Evolutionary conservation across 2,113 vertebrate species (phyloP).

Genomic region (Vidua chalybeata): DNA sequence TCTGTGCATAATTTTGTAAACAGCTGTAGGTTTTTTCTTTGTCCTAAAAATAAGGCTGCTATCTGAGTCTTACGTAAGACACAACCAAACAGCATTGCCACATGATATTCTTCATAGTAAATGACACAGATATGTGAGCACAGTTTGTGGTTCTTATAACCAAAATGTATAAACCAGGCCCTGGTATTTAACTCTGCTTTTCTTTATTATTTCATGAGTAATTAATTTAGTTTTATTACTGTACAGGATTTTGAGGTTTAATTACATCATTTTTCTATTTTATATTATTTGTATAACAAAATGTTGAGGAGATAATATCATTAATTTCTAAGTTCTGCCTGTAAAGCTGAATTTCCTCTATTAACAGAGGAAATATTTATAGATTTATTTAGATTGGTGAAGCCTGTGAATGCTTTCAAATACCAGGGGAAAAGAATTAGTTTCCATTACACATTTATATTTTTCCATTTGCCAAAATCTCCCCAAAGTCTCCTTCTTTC

Average conservation of each 20-base stretch:
- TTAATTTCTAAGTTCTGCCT: neutral
- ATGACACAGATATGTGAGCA: neutral
- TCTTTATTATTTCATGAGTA: neutral
- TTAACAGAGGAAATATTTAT: neutral
- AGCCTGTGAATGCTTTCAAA: neutral
- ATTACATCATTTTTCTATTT: neutral
- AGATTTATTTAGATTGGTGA: neutral
- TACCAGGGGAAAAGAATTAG: neutral
- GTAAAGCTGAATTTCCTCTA: neutral
- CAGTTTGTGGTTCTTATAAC: neutral
- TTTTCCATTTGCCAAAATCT: neutral
- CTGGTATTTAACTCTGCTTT: neutral
- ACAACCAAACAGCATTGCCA: neutral
- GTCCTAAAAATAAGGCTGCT: conserved; percentile 4
- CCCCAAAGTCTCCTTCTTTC: neutral
- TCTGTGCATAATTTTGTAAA: neutral
- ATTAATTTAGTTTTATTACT: neutral
- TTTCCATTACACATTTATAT: neutral
- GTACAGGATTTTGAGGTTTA: neutral
- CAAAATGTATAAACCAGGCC: neutral
- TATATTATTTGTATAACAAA: neutral
- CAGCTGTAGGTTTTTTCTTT: neutral
- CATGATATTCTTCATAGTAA: neutral
- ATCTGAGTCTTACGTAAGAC: neutral
- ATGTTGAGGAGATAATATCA: neutral